Evolutionary conservation across 2,888 invertebrate genomes (phyloP), one percentile per base, ranked within the genome.

Genomic region (Lasiommata megera): DNA sequence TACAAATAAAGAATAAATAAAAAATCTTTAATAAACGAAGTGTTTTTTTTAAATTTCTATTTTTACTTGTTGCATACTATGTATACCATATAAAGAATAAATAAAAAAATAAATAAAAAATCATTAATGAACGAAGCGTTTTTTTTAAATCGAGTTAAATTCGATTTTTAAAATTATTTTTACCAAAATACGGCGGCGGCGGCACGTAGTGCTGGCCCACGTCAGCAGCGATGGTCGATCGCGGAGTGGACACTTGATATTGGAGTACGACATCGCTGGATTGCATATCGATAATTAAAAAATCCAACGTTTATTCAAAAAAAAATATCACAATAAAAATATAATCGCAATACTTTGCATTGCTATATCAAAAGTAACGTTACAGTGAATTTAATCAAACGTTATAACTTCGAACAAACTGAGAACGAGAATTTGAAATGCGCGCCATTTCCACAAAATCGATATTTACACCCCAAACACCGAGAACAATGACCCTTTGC

Each of bases 251-350:
- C 69, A 93, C 92, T 77, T 93, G 92, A 75, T 93, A 93, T 69
- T 93, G 93, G 56, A 93, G 87, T 64, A 93, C 92, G 67, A 93
- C 90, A 69, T 92, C 92, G 73, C 92, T 92, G n/a, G 54, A 58
- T 34, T 50, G 60, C 40, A 60, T 56, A 23, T 28, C 47, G 34
- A 38, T 31, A 31, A 31, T 18, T 34, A 9, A 17, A 14, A 6
- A 41, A 31, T 17, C 8, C 11, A 31, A 40, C 28, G 29, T 14
- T 31, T 6, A 28, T 6, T 28, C 12, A 9, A 18, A 36, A 7
- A 28, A 29, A 29, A 7, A 3, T 12, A n/a, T 40, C 5, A n/a
- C 6, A 16, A 28, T 12, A 12, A 36, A 31, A 40, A 37, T 34
- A 18, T 14, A 41, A 47, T 43, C 2, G 28, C 17, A 18, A 0